A percentile compares a stretch with the other conserved stretches of the same genome.
Evolutionary conservation across 2,888 invertebrate species (phyloP).

Genomic region (Scaptomyza caliginosa): DNA sequence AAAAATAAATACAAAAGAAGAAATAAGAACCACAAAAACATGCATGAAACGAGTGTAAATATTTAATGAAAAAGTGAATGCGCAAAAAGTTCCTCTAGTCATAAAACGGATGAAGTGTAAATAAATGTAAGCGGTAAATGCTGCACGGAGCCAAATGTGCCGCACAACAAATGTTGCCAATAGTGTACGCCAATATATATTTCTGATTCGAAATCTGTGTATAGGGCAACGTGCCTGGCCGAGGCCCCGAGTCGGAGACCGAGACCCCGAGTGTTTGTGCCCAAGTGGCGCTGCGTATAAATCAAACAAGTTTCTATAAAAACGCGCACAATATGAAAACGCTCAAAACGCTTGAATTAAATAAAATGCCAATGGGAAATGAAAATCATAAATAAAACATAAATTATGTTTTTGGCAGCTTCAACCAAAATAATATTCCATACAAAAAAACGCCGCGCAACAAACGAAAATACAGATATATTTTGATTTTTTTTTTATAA

Average conservation of each 20-base stretch:
- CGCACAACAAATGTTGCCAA: constrained; percentile 35
- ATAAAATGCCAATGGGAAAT: constrained; percentile 42
- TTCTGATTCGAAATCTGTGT: constrained; percentile 10
- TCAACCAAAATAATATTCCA: constrained; percentile 59
- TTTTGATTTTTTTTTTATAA: constrained; percentile 79
- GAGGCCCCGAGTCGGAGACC: constrained; percentile 5
- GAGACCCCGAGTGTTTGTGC: constrained; percentile 31
- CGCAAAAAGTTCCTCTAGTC: constrained; percentile 76
- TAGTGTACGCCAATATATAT: neutral
- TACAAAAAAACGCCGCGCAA: constrained; percentile 49
- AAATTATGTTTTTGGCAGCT: constrained; percentile 73
- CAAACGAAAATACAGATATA: constrained; percentile 73
- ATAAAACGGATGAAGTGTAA: constrained; percentile 45
- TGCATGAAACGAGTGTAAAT: constrained; percentile 64
- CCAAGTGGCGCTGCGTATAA: constrained; percentile 69
- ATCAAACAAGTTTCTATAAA: constrained; percentile 75
- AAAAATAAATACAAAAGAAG: constrained; percentile 14
- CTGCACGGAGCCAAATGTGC: constrained; percentile 33
- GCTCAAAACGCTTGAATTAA: constrained; percentile 20
- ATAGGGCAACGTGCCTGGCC: constrained; percentile 3
- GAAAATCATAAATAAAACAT: constrained; percentile 73
- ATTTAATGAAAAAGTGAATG: constrained; percentile 50
- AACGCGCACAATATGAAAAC: constrained; percentile 22
- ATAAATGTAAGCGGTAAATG: constrained; percentile 67
- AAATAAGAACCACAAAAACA: too few species aligned